phyloP scores from a whole-genome alignment of 1,140 invertebrate species.

The Cephus cinctus region DNA sequence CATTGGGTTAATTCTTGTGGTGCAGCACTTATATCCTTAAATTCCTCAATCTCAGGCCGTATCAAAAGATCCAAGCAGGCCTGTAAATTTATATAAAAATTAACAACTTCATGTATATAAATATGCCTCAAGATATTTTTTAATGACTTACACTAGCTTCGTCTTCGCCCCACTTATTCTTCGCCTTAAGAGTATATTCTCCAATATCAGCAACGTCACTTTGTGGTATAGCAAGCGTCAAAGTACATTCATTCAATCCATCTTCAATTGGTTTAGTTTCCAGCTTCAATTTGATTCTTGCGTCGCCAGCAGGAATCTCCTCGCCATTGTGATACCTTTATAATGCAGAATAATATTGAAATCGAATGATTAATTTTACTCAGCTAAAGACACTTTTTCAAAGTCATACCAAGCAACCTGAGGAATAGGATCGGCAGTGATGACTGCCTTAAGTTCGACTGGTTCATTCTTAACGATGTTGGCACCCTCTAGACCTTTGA shows the following conservation, averaged over 20 bases:
- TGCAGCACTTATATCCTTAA: conserved; percentile 70
- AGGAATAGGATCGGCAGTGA: conserved; percentile 78
- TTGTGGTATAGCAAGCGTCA: conserved; percentile 66
- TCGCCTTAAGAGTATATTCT: conserved; percentile 74
- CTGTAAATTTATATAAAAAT: conserved; percentile 30
- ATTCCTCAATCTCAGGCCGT: conserved; percentile 71
- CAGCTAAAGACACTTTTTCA: conserved; percentile 1
- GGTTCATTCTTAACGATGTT: conserved; percentile 70
- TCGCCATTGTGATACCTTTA: conserved; percentile 55
- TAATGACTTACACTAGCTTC: conserved; percentile 60
- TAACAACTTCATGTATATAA: too few relatives aligned
- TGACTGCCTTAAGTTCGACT: conserved; percentile 71
- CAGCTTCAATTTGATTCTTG: conserved; percentile 53
- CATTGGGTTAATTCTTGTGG: conserved; percentile 73
- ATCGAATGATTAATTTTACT: background rate
- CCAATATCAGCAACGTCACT: conserved; percentile 76
- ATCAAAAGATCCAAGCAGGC: conserved; percentile 73
- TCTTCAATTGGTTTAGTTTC: conserved; percentile 69
- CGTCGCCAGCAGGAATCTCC: conserved; percentile 49
- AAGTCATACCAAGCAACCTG: conserved; percentile 59
- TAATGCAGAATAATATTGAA: conserved; percentile 13
- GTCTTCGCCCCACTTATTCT: conserved; percentile 75
- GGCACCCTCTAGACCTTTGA: conserved; percentile 65
- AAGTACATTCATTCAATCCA: conserved; percentile 73
- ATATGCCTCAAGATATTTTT: conserved; percentile 1